Conservation (phyloP, 2,888 invertebrate species). For the Tetrapedia diversipes region DNA sequence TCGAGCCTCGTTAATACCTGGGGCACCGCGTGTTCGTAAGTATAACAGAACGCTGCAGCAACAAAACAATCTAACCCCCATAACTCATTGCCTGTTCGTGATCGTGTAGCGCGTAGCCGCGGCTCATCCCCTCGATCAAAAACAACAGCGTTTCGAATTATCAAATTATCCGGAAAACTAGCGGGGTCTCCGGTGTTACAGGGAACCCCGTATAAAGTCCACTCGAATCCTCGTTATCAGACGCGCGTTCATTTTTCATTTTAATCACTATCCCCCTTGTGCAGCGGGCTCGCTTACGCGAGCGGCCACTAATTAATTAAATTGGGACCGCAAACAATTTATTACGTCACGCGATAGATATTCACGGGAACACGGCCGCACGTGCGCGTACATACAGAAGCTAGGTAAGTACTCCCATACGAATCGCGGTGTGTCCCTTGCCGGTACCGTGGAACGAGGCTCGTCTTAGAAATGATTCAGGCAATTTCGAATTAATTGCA, state of each 20-base stretch:
- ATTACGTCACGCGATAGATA: conserved; percentile 58
- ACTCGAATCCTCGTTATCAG: conserved; percentile 57
- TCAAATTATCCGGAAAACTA: conserved; percentile 28
- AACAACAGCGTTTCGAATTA: conserved; percentile 32
- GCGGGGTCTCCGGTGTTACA: conserved; percentile 9
- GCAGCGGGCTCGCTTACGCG: conserved; percentile 30
- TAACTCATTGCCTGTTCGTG: conserved; percentile 27
- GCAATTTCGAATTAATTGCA: conserved; percentile 80
- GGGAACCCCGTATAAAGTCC: conserved; percentile 44
- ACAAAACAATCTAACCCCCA: conserved; percentile 17
- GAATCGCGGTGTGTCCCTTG: not conserved
- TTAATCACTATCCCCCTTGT: conserved; percentile 45
- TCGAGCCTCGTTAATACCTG: conserved; percentile 23
- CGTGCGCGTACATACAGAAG: conserved; percentile 1
- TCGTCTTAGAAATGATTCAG: conserved; percentile 65
- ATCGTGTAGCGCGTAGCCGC: not conserved
- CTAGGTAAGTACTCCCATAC: not conserved
- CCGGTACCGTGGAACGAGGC: conserved; percentile 34
- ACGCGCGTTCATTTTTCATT: conserved; percentile 57
- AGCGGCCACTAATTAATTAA: conserved; percentile 66
- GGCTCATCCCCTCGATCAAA: conserved; percentile 8
- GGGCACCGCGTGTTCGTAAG: not conserved
- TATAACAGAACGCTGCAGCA: conserved; percentile 19
- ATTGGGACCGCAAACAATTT: conserved; percentile 66
- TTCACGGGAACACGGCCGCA: conserved; percentile 33